Evolutionary conservation across 2,113 vertebrate genomes (phyloP).

Genomic region (Sebastes schlegelii): DNA sequence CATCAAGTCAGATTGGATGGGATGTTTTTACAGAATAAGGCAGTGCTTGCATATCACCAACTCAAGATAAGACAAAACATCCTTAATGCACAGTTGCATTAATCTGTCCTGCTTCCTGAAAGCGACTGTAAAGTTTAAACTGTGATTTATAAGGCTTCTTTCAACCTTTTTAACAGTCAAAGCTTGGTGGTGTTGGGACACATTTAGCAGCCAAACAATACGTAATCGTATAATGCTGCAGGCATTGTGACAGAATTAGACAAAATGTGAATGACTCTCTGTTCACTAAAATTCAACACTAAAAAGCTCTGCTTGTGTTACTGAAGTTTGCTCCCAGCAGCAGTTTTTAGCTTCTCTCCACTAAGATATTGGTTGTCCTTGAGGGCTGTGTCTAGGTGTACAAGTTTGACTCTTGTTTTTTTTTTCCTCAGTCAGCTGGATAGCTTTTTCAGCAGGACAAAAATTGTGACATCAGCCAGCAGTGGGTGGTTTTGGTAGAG

Average conservation of each 20-base stretch:
- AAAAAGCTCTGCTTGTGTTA: slow-evolving; percentile 12
- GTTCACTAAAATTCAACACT: background rate
- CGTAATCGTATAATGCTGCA: background rate
- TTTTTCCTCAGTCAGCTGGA: slow-evolving; percentile 35
- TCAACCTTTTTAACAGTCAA: background rate
- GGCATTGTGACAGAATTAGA: background rate
- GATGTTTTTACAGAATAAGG: background rate
- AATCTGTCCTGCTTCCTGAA: background rate
- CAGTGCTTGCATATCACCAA: background rate
- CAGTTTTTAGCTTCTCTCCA: slow-evolving; percentile 13
- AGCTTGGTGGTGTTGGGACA: background rate
- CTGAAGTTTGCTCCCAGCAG: slow-evolving; percentile 18
- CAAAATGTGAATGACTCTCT: slow-evolving; percentile 22
- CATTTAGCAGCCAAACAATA: background rate
- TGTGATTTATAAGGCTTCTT: background rate
- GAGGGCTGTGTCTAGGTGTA: slow-evolving; percentile 7
- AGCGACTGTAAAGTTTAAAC: background rate
- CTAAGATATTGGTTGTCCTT: slow-evolving; percentile 22
- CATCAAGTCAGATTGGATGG: background rate
- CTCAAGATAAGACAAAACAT: background rate
- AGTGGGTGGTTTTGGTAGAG: slow-evolving; percentile 18
- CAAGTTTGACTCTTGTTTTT: slow-evolving; percentile 2
- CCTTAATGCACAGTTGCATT: background rate
- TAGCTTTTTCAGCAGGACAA: slow-evolving; percentile 15
- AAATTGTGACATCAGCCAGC: slow-evolving; percentile 46